Evolutionary conservation across 2,888 invertebrate species (phyloP), one percentile per base, ranked within the genome.

Genomic region (Lasioglossum morio): DNA sequence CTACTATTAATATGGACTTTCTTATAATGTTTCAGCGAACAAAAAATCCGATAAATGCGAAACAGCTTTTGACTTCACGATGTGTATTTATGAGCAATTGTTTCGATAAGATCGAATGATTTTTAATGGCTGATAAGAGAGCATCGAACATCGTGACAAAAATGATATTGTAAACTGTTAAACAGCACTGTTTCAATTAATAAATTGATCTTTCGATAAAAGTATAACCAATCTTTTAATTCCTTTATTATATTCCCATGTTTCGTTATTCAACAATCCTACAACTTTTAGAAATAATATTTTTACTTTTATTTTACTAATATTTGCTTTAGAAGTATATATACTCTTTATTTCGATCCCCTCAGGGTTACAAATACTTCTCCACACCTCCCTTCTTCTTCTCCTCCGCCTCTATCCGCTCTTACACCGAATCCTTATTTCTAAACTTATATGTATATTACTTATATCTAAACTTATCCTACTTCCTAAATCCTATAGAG

Each of bases 21-120:
- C 16, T 30, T 30, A 19, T 3, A 34, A 60, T 43, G 40, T 85
- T 85, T 34, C 72, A 85, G 85, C 76, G 40, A 69, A 77, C 34
- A 8, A 23, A 19, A 19, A 69, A 19, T 14, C 34, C 1, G 60
- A 85, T 4, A 70, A 46, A 0, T 85, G 86, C 46, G 27, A 48
- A 5, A 8, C 34, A 0, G 79, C 46, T 2, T 37, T 63, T 16
- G 2, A 3, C 7, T 79, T 85, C 53, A 3, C 72, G 0, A 14
- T 2, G 1, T 85, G 85, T 14, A 19, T 40, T 1, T 34, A 1
- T 3, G 63, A 63, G 2, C 43, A 34, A 27, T 34, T 5, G 12
- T 14, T 60, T 27, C 43, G 63, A 48, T 40, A 53, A 19, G 40
- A 57, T 10, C 16, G 16, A 66, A 72, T 7, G 10, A 37, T 27